These are phyloP conservation scores for Morone chrysops DNA, from an alignment of 2,113 vertebrate genomes.

Conservation along the genomic window DNA sequence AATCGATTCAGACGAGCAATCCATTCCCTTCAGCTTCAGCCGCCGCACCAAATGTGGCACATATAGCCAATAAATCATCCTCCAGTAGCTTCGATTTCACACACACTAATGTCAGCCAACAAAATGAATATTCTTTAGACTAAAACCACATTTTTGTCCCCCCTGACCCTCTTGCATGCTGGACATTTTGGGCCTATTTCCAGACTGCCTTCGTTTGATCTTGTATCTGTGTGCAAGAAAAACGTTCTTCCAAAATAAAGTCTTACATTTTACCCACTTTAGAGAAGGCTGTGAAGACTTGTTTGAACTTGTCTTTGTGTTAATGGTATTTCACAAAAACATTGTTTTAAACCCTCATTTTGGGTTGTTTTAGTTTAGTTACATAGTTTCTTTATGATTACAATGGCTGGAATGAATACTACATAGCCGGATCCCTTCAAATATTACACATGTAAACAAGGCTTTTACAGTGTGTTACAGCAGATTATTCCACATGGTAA, in stretches of 20 bases:
- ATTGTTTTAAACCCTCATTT: neutral
- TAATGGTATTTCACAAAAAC: neutral
- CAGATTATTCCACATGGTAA: neutral
- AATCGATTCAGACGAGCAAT: slow-evolving; percentile 36
- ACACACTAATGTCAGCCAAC: slow-evolving; percentile 34
- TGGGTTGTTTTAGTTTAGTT: neutral
- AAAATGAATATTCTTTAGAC: slow-evolving; percentile 53
- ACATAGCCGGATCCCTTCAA: neutral
- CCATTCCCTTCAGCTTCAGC: slow-evolving; percentile 44
- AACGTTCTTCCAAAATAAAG: slow-evolving; percentile 19
- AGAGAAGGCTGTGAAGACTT: neutral
- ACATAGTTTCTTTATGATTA: slow-evolving; percentile 3
- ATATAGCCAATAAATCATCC: slow-evolving; percentile 49
- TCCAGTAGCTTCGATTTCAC: slow-evolving; percentile 42
- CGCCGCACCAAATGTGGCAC: slow-evolving; percentile 27
- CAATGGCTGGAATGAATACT: neutral
- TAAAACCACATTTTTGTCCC: slow-evolving; percentile 42
- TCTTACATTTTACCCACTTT: neutral
- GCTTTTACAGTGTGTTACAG: neutral
- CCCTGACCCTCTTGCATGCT: neutral
- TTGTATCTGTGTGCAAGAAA: slow-evolving; percentile 21
- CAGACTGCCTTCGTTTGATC: slow-evolving; percentile 28
- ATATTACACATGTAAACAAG: slow-evolving; percentile 20
- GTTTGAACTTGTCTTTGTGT: neutral
- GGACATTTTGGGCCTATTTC: slow-evolving; percentile 32